phyloP scores from a whole-genome alignment of 2,888 invertebrate species.

The Acrobasis repandana region DNA sequence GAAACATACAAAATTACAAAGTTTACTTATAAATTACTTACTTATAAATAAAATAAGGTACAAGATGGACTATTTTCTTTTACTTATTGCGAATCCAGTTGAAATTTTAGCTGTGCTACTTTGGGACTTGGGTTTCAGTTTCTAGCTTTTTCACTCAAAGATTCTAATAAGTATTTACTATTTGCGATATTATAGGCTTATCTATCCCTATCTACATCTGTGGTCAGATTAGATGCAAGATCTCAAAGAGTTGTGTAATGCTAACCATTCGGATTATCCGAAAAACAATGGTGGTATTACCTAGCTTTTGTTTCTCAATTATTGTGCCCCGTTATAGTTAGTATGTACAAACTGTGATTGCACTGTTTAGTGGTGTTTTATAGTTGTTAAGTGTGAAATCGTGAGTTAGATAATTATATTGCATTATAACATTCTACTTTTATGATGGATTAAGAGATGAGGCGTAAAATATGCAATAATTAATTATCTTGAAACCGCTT shows the following conservation, averaged over 20 bases:
- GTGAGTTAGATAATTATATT: constrained; percentile 1
- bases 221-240: not conserved
- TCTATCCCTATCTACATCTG: not conserved
- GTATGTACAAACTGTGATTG: constrained; percentile 1
- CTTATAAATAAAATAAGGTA: no score
- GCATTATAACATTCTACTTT: not conserved
- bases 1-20: no score
- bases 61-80: no score
- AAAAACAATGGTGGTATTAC: constrained; percentile 14
- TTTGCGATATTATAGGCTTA: not conserved
- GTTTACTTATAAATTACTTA: no score
- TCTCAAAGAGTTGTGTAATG: constrained; percentile 1
- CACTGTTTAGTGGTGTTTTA: not conserved
- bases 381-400: not conserved
- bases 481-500: no score
- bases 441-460: not conserved
- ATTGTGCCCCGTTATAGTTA: constrained; percentile 3
- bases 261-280: not conserved
- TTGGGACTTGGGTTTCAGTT: no score
- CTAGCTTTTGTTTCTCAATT: constrained; percentile 19
- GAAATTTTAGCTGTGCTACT: no score
- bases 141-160: no score
- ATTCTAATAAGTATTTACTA: no score
- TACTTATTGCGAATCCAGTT: no score
- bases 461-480: not conserved